Base-by-base conservation (phyloP, 2,797 vertebrate genomes). In the Percopsis omiscomaycus region DNA sequence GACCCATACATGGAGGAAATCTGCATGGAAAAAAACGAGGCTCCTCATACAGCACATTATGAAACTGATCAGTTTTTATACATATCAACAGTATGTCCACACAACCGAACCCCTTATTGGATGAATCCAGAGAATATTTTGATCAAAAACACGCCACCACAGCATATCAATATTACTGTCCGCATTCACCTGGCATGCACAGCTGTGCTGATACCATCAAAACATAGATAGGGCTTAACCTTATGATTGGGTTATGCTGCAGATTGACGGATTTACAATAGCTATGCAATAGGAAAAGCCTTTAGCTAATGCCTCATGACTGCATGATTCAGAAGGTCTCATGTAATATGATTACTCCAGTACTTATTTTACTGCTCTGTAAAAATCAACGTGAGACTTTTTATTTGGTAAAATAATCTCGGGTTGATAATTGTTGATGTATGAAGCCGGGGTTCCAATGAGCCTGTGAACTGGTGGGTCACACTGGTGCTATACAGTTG, bases 51-150 rank as follows among this genome's bases (percentile, higher is more conserved):
- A 45, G 27, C 14, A 75, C 79, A 75, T 80, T 64, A 79, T 85
- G 66, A 89, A 88, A 89, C 78, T 27, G 83, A 90, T 90, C 84
- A 74, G 79, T 85, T 88, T 57, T 82, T 79, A 87, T 80, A 85
- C 75, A 85, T 86, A 22, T 44, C 15, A 15, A 14, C 46, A 14
- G n/a, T 77, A 78, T 79, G 77, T 79, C 81, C 56, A 68, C 81
- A 68, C 79, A 84, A 76, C 78, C 64, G 81, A 79, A 77, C 78
- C 78, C 67, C 47, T 2, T 74, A 61, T 80, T 57, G 47, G 74
- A 68, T 13, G 27, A 58, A 68, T 75, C 15, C 42, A 68, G 68
- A 61, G 68, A 73, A 75, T 59, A 61, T 42, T 69, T 69, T 77
- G 71, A 61, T 68, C 45, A 58, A 60, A 69, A 69, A 80, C 75